Base-by-base conservation (phyloP, 1,140 invertebrate species). In the Diuraphis noxia region DNA sequence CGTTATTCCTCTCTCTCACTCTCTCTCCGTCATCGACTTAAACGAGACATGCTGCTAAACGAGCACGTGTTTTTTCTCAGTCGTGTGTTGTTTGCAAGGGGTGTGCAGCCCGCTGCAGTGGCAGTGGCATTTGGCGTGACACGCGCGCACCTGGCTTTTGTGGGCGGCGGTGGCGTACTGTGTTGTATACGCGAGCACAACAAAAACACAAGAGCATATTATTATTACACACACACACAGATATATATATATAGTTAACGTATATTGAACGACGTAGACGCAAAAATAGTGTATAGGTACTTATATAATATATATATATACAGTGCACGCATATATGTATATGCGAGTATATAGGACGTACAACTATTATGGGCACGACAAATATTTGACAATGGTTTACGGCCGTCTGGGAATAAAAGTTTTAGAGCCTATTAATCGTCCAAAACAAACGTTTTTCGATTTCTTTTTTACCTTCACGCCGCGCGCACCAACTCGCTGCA, bases 361-460 rank as follows among this genome's bases (percentile, higher is more conserved):
- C 36, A 34, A 21, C 38, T 72, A 72, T n/a, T 72, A 72, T 72
- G 30, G 56, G 87, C 23, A 82, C 77, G 34, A 88, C 86, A 82
- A 91, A 91, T 91, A 91, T 91, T 81, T 81, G 89, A 91, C 89
- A 91, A 91, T 82, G 77, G 89, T 91, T 91, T 81, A 82, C 41
- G 77, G 89, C 89, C 89, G 77, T 91, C 89, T 91, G 89, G 89
- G 89, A 40, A 82, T 91, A 91, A 91, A 91, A 91, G 89, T 91
- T 91, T 90, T 91, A 40, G 17, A 52, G 77, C 89, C 89, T 91
- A 91, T 91, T 81, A 91, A 91, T 91, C 89, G 89, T 91, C 34
- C 77, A 25, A 49, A 91, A 91, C 72, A 49, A 82, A 91, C 89
- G 89, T 91, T 91, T 91, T 91, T 46, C 89, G 89, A 91, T 91